phyloP scores from a whole-genome alignment of 1,140 invertebrate species.

The Brachionus calyciflorus region DNA sequence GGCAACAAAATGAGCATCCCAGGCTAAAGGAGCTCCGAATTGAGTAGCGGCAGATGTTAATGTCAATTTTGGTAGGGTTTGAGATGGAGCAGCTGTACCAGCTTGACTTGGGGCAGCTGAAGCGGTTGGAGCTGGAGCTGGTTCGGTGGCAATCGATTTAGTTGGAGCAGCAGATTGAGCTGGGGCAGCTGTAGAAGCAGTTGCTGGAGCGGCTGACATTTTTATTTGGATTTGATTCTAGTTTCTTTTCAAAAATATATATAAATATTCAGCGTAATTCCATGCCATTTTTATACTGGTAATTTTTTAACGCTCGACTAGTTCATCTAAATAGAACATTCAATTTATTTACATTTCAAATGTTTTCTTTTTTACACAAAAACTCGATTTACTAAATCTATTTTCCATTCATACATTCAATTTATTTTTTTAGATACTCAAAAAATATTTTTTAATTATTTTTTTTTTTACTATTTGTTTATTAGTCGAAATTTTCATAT shows the following conservation, averaged over 20 bases:
- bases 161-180: conserved; percentile 17
- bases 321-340: too few species aligned
- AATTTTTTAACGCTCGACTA: conserved; percentile 5
- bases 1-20: background rate
- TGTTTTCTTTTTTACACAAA: too few species aligned
- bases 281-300: background rate
- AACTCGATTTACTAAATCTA: too few species aligned
- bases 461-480: too few species aligned
- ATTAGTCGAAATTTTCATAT: too few species aligned
- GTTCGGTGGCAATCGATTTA: background rate
- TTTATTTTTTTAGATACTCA: too few species aligned
- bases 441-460: too few species aligned
- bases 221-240: background rate
- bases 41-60: background rate
- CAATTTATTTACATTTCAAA: too few species aligned
- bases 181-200: conserved; percentile 1
- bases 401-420: too few species aligned
- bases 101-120: conserved; percentile 4
- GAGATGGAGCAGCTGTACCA: background rate
- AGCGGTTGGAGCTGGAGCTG: background rate
- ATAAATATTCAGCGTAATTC: background rate
- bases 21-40: background rate
- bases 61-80: background rate
- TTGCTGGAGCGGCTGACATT: conserved; percentile 29
- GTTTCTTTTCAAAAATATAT: background rate